A percentile compares a stretch with the other conserved stretches of the same genome.
Evolutionary conservation across 2,888 invertebrate genomes (phyloP).

Genomic region (Psococerastis gibbosa): DNA sequence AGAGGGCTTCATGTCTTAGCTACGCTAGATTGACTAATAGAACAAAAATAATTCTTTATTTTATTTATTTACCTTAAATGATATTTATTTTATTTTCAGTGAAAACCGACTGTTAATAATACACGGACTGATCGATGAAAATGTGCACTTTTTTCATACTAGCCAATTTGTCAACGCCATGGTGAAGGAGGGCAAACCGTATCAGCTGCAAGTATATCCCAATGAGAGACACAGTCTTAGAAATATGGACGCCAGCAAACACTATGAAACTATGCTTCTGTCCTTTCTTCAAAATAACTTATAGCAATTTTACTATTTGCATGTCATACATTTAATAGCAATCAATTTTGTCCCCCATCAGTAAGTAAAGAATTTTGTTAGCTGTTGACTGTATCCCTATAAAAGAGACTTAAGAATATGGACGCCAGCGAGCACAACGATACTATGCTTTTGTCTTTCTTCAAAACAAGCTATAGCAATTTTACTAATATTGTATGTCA

Average conservation of each 20-base stretch:
- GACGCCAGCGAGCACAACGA: too few species aligned
- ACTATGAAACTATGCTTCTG: slow-evolving; percentile 86
- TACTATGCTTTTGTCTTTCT: too few species aligned
- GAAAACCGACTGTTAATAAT: slow-evolving; percentile 83
- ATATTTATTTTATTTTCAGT: slow-evolving; percentile 31
- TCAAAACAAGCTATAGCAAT: too few species aligned
- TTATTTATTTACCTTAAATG: too few species aligned
- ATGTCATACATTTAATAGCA: not conserved
- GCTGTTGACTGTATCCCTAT: too few species aligned
- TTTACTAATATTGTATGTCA: too few species aligned
- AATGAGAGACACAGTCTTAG: slow-evolving; percentile 91
- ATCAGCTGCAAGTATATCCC: slow-evolving; percentile 87
- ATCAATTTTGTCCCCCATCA: not conserved
- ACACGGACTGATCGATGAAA: slow-evolving; percentile 96
- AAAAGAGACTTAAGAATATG: too few species aligned
- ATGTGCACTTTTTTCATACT: slow-evolving; percentile 96
- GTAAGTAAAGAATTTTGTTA: too few species aligned
- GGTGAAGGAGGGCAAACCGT: slow-evolving; percentile 89
- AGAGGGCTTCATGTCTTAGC: too few species aligned
- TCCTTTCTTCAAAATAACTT: slow-evolving; percentile 75
- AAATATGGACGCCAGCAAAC: slow-evolving; percentile 83
- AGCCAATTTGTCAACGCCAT: slow-evolving; percentile 77
- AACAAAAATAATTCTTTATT: too few species aligned
- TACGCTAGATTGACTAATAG: too few species aligned
- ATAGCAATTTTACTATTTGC: slow-evolving; percentile 25